Percentiles rank a stretch among this genome's conserved stretches.
These are phyloP conservation scores for Latrodectus geometricus DNA, from an alignment of 1,140 invertebrate species.

Conservation along the genomic window DNA sequence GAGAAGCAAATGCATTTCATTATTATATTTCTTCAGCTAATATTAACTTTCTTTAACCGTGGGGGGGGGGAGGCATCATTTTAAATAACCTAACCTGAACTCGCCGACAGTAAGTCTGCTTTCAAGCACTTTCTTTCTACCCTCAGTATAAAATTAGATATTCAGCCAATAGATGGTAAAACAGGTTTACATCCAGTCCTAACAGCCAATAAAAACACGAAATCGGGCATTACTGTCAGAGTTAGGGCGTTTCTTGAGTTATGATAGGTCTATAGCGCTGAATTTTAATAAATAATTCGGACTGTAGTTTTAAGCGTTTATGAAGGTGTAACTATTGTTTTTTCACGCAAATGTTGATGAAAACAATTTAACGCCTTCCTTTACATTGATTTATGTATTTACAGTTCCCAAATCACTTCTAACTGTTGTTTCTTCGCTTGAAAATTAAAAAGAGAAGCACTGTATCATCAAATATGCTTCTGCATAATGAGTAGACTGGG, in stretches of 20 bases:
- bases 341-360: no score
- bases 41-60: no score
- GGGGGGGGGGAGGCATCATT: no score
- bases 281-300: conserved; percentile 57
- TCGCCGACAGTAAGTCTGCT: background rate
- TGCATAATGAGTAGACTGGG: background rate
- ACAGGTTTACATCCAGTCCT: conserved; percentile 23
- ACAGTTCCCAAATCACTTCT: no score
- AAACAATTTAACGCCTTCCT: no score
- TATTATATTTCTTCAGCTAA: no score
- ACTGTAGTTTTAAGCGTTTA: background rate
- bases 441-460: background rate
- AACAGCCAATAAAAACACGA: conserved; percentile 56
- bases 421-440: background rate
- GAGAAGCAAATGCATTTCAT: no score
- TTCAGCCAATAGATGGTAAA: conserved; percentile 40
- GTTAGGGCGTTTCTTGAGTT: conserved; percentile 57
- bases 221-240: conserved; percentile 46
- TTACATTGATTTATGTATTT: no score
- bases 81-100: no score
- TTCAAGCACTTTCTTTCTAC: background rate
- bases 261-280: conserved; percentile 36
- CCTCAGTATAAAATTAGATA: conserved; percentile 48
- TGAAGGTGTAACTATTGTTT: no score
- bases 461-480: conserved; percentile 9